Conservation (phyloP, 2,888 invertebrate genomes). For the Microchrysa polita region DNA sequence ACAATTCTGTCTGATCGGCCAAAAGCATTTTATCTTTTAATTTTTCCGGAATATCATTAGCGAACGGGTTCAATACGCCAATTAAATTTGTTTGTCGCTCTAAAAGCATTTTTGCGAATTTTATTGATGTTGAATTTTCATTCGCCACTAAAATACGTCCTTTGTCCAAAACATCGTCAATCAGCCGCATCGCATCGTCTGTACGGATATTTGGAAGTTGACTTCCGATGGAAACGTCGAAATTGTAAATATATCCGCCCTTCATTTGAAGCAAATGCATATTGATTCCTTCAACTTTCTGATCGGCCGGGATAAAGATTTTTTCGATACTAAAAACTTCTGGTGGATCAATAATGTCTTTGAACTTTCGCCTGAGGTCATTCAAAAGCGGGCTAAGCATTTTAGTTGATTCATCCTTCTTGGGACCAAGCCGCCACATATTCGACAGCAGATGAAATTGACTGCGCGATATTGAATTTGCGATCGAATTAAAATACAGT, state of each 20-base stretch:
- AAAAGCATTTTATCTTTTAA: neutral
- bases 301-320: conserved; percentile 45
- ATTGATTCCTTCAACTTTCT: conserved; percentile 4
- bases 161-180: neutral
- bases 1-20: conserved; percentile 2
- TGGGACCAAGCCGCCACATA: conserved; percentile 46
- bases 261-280: conserved; percentile 1
- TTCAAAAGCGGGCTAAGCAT: conserved; percentile 44
- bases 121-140: conserved; percentile 20
- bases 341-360: conserved; percentile 45
- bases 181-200: neutral
- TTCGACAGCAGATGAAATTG: conserved; percentile 48
- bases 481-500: conserved; percentile 45
- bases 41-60: conserved; percentile 5
- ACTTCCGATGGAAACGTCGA: neutral
- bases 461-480: conserved; percentile 47
- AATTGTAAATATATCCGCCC: conserved; percentile 32
- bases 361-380: conserved; percentile 46
- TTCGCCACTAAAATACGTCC: conserved; percentile 11
- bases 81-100: conserved; percentile 20
- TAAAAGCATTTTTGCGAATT: neutral
- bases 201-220: neutral
- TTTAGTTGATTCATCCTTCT: conserved; percentile 39
- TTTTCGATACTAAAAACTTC: conserved; percentile 48
- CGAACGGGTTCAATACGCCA: neutral